A percentile compares a stretch with the other conserved stretches of the same genome.
Conservation (phyloP, 2,888 invertebrate genomes). For the Orthosia incerta region DNA sequence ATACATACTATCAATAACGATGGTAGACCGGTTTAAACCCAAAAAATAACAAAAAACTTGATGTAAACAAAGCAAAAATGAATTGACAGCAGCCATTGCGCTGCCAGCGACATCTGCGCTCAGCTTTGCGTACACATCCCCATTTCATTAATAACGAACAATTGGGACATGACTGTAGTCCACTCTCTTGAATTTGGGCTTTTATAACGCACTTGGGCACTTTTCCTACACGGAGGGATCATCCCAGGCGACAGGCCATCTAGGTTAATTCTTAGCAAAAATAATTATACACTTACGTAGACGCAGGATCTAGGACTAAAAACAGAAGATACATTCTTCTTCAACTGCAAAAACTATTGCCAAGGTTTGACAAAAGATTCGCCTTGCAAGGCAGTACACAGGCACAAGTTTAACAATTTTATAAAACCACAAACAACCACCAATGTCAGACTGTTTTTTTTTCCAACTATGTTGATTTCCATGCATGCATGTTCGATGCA, state of each 20-base stretch:
- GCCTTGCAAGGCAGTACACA: too few species aligned
- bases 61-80: too few species aligned
- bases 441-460: not conserved
- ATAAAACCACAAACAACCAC: not conserved
- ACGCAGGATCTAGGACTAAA: conserved; percentile 24
- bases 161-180: not conserved
- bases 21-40: too few species aligned
- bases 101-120: too few species aligned
- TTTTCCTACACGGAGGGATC: too few species aligned
- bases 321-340: conserved; percentile 23
- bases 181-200: not conserved
- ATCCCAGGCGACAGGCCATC: too few species aligned
- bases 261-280: not conserved
- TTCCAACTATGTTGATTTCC: not conserved
- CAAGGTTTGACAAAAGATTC: not conserved
- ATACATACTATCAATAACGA: too few species aligned
- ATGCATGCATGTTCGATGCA: too few species aligned
- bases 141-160: not conserved
- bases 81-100: too few species aligned
- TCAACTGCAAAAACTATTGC: not conserved
- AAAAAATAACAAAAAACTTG: too few species aligned
- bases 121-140: too few species aligned
- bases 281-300: conserved; percentile 15
- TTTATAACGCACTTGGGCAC: too few species aligned
- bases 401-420: not conserved